Evolutionary conservation across 1,140 invertebrate genomes (phyloP), one percentile per base, ranked within the genome.

Genomic region (Sogatella furcifera): DNA sequence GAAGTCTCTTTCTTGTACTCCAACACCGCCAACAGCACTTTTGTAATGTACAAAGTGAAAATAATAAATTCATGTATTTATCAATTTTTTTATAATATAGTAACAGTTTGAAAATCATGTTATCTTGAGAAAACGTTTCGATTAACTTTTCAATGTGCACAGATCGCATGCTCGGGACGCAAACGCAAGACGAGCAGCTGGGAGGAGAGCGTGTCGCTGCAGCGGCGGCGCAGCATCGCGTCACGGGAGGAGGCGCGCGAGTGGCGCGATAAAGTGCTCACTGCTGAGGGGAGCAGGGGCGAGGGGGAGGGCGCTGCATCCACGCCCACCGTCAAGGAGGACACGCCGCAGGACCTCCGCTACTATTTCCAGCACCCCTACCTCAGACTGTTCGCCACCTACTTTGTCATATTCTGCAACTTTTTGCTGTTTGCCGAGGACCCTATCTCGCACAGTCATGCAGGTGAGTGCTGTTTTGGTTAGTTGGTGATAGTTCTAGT

Each of bases 291-390:
- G 64, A 69, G 72, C 57, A 14, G 58, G 59, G 46, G 61, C 65
- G 22, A 64, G 64, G 60, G 66, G 66, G 55, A 66, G 65, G 55
- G 21, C 14, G 43, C 24, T 6, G 31, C 31, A 19, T 46, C 19
- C 41, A 49, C 43, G 17, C 54, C 43, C 38, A 41, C 19, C 17
- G 62, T 79, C 71, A 72, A 75, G 57, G 74, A 74, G 60, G 78
- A 49, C 21, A 49, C 46, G 6, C 46, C 10, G 6, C 46, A 49
- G 10, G 46, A 81, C 64, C 66, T 75, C 3, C 67, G 74, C 41
- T 80, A 80, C 67, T 78, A 77, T 64, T 80, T 81, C 68, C 79
- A 81, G 67, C 79, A 81, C 68, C 80, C 80, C 6, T 81, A 78
- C 64, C 68, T 74, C 21, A 67, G 80, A 9, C 66, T 80, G 1